Conservation (phyloP, 2,888 invertebrate species). For the Rotaria magnacalcarata region DNA sequence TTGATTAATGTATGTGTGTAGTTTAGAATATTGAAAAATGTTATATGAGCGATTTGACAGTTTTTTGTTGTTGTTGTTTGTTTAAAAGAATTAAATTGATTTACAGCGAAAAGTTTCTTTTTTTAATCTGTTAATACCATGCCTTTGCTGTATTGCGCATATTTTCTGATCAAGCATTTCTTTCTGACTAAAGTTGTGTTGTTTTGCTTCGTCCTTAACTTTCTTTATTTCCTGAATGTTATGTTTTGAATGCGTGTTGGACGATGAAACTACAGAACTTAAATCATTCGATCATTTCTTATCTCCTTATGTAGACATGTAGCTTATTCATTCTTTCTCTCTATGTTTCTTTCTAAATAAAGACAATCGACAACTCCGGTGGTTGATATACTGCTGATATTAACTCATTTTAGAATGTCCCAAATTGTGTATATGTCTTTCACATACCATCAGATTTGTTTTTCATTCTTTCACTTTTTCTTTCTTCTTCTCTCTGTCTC, state of each 20-base stretch:
- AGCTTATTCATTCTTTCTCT: background rate
- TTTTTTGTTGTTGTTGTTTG: background rate
- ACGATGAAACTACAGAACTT: background rate
- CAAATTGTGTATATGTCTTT: background rate
- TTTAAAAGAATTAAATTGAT: background rate
- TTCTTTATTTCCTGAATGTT: background rate
- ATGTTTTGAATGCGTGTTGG: conserved; percentile 18
- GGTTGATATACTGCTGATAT: conserved; percentile 22
- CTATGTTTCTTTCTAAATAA: background rate
- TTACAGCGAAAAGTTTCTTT: background rate
- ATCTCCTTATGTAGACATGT: background rate
- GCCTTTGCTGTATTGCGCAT: background rate
- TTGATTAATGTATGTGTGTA: background rate
- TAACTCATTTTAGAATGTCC: conserved; percentile 1
- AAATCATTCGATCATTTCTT: background rate
- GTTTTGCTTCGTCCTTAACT: background rate
- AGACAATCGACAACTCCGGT: conserved; percentile 16
- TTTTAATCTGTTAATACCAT: background rate
- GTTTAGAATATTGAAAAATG: background rate
- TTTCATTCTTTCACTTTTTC: background rate
- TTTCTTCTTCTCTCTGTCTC: background rate
- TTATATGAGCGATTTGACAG: background rate
- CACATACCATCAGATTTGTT: conserved; percentile 16
- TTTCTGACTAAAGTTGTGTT: background rate
- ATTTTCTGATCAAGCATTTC: conserved; percentile 5